Percentiles rank a stretch among this genome's conserved stretches.
Conservation (phyloP, 2,888 invertebrate genomes). For the Hydroisotoma schaefferi region DNA sequence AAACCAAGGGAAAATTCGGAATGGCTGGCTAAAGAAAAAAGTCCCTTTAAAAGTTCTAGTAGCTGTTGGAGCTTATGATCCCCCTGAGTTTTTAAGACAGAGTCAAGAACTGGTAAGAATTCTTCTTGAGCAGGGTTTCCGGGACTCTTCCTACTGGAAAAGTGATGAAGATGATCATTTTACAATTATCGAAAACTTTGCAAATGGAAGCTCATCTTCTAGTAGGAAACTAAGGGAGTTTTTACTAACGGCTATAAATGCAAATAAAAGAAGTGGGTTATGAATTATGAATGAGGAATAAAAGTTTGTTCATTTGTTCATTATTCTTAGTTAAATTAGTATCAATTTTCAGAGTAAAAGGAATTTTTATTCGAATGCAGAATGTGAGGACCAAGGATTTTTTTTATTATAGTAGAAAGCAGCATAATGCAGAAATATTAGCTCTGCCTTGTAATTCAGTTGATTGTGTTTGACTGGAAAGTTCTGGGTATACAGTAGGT, state of each 20-base stretch:
- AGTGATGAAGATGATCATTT: not conserved
- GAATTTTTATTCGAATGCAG: too few species aligned
- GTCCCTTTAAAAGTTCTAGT: not conserved
- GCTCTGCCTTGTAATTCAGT: not conserved
- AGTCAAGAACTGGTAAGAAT: not conserved
- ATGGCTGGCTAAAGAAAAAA: not conserved
- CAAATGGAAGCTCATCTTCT: not conserved
- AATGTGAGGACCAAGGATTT: too few species aligned
- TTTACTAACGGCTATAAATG: not conserved
- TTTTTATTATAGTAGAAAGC: too few species aligned
- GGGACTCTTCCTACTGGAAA: not conserved
- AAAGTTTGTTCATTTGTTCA: too few species aligned
- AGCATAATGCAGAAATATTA: not conserved
- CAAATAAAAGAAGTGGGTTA: too few species aligned
- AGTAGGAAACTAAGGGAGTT: not conserved
- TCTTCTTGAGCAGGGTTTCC: not conserved
- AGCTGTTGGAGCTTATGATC: not conserved
- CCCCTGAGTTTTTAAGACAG: not conserved
- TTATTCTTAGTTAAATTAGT: not conserved
- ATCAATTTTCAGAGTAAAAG: not conserved
- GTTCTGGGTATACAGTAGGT: too few species aligned
- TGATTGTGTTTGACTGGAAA: too few species aligned
- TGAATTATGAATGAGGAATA: too few species aligned
- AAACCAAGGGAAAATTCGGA: not conserved
- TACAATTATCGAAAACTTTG: slow-evolving; percentile 2